phyloP scores from a whole-genome alignment of 2,113 vertebrate genomes.

The Ranitomeya imitator region DNA sequence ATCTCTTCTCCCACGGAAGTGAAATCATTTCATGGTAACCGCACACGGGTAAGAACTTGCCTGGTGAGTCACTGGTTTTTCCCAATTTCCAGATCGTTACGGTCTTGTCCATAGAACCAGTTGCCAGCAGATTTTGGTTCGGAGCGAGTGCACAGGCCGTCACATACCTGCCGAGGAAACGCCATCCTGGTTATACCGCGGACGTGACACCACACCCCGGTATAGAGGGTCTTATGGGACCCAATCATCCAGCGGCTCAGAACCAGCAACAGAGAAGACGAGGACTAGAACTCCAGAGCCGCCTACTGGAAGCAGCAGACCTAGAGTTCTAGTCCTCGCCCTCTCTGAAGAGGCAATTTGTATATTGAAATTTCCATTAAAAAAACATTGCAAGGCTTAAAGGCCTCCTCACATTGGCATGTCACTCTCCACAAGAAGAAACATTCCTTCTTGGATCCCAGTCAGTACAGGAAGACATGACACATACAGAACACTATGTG shows the following conservation, averaged over 20 bases:
- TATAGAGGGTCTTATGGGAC: not conserved
- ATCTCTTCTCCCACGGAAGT: not conserved
- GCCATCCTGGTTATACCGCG: constrained; percentile 28
- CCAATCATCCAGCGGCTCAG: not conserved
- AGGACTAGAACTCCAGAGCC: no score
- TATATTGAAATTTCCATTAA: no score
- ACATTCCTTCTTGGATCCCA: no score
- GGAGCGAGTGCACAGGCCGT: constrained; percentile 87
- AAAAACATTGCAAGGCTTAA: no score
- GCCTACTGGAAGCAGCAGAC: no score
- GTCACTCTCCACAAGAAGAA: no score
- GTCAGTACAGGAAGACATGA: constrained; percentile 13
- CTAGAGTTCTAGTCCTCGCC: no score
- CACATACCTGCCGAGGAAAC: constrained; percentile 79
- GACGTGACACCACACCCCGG: not conserved
- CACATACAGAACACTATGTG: not conserved
- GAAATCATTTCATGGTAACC: not conserved
- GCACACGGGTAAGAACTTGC: constrained; percentile 64
- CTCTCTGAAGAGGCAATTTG: no score
- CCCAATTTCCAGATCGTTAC: constrained; percentile 84
- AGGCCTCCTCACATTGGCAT: no score
- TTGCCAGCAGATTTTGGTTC: constrained; percentile 79
- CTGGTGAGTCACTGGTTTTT: constrained; percentile 65
- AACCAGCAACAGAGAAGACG: no score
- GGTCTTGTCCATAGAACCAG: constrained; percentile 90